These are phyloP conservation scores for Periplaneta americana DNA, from an alignment of 1,140 invertebrate species.

Conservation along the genomic window DNA sequence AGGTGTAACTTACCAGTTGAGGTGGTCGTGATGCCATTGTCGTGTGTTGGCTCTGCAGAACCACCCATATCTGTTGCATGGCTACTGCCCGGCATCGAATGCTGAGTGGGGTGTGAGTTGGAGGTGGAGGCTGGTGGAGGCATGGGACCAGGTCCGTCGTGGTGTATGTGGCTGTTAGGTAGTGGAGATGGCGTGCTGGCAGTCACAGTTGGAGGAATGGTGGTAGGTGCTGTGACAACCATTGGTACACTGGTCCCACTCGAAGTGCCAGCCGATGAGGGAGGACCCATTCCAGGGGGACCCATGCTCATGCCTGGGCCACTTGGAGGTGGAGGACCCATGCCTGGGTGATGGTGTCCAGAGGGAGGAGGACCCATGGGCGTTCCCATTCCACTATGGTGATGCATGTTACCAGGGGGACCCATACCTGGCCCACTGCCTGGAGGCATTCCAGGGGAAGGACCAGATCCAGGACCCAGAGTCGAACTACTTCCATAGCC, in stretches of 20 bases:
- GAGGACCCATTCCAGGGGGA: conserved; percentile 15
- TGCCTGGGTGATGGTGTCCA: conserved; percentile 37
- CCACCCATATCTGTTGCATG: conserved; percentile 26
- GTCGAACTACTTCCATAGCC: conserved; percentile 39
- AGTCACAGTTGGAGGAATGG: conserved; percentile 6
- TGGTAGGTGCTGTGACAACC: conserved; percentile 12
- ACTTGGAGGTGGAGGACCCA: conserved; percentile 42
- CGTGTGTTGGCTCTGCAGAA: conserved; percentile 35
- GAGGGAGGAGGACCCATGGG: conserved; percentile 31
- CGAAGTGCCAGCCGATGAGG: neutral
- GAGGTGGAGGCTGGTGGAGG: conserved; percentile 53
- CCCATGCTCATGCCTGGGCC: conserved; percentile 16
- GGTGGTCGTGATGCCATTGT: conserved; percentile 51
- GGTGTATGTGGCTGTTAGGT: conserved; percentile 39
- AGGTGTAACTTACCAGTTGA: conserved; percentile 37
- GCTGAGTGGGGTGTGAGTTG: conserved; percentile 43
- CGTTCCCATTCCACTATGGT: conserved; percentile 25
- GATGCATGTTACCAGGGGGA: conserved; percentile 27
- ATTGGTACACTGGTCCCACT: conserved; percentile 4
- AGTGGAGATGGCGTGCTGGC: conserved; percentile 31
- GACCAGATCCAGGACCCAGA: neutral
- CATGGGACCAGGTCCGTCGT: conserved; percentile 46
- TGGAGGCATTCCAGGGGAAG: conserved; percentile 19
- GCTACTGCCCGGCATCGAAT: conserved; percentile 14
- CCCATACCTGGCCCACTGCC: conserved; percentile 36